These are phyloP conservation scores for Mungos mungo DNA, from an alignment of 2,113 vertebrate genomes.

Conservation along the genomic window DNA sequence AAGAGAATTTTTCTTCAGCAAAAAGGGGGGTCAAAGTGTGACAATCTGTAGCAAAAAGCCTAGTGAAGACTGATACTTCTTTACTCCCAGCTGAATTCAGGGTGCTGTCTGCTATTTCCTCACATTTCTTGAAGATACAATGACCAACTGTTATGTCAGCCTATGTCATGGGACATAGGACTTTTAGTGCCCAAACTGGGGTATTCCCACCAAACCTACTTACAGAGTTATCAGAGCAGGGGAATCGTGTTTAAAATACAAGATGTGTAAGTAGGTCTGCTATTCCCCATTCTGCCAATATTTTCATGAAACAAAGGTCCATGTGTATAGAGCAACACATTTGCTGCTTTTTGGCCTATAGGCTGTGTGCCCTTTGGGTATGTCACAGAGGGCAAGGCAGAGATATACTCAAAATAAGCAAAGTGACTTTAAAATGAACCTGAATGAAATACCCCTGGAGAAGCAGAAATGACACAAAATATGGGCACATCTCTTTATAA, in stretches of 20 bases:
- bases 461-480: background rate
- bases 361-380: too few relatives aligned
- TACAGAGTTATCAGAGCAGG: constrained; percentile 60
- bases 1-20: constrained; percentile 42
- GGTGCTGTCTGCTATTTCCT: constrained; percentile 66
- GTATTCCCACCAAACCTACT: background rate
- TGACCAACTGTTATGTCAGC: background rate
- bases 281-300: background rate
- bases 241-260: constrained; percentile 76
- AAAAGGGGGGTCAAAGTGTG: constrained; percentile 51
- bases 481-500: background rate
- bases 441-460: background rate
- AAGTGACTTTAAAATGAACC: background rate
- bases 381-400: background rate
- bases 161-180: background rate
- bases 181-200: background rate
- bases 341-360: background rate
- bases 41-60: constrained; percentile 74
- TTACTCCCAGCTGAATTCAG: constrained; percentile 71
- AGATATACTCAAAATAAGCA: background rate
- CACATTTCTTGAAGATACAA: constrained; percentile 46
- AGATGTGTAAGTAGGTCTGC: background rate
- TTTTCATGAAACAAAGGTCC: background rate
- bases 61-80: constrained; percentile 61
- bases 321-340: background rate